A percentile compares a stretch with the other conserved stretches of the same genome.
phyloP scores from a whole-genome alignment of 2,888 invertebrate genomes.

The Pammene fasciana region DNA sequence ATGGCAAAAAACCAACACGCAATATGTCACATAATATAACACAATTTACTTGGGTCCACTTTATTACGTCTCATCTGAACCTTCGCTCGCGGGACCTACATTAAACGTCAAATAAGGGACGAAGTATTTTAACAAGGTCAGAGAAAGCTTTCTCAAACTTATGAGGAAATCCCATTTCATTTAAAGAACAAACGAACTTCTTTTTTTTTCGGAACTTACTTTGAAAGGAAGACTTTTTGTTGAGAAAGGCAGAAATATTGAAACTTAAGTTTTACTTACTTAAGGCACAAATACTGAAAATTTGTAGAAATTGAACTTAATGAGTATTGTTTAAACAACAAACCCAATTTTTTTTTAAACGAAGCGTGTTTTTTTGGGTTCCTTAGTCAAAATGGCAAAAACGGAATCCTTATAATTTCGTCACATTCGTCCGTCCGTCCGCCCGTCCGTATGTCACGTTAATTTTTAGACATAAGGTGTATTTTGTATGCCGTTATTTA shows the following conservation, averaged over 20 bases:
- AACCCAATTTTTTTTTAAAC: too few relatives aligned
- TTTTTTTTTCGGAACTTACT: background rate
- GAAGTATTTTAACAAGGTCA: constrained; percentile 8
- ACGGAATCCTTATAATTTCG: too few relatives aligned
- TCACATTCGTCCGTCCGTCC: too few relatives aligned
- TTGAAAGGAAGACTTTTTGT: background rate
- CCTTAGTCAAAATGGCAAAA: too few relatives aligned
- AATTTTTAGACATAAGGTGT: too few relatives aligned
- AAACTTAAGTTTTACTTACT: too few relatives aligned
- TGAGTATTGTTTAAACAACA: background rate
- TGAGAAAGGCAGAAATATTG: too few relatives aligned
- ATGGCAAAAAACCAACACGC: background rate
- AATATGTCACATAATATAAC: constrained; percentile 5
- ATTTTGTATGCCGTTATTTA: too few relatives aligned
- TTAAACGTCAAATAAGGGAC: constrained; percentile 7
- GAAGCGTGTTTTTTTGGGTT: too few relatives aligned
- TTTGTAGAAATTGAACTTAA: too few relatives aligned
- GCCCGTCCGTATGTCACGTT: too few relatives aligned
- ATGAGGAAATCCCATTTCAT: background rate
- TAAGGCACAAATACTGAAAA: too few relatives aligned
- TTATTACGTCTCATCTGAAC: constrained; percentile 9
- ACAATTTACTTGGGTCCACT: constrained; percentile 7
- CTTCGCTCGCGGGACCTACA: constrained; percentile 1
- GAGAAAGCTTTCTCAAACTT: constrained; percentile 9
- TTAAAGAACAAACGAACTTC: constrained; percentile 4